A percentile compares a stretch with the other conserved stretches of the same genome.
Conservation (phyloP, 30 jellyfish, hydroid and myxozoan genomes). For the Aurelia sp. region DNA sequence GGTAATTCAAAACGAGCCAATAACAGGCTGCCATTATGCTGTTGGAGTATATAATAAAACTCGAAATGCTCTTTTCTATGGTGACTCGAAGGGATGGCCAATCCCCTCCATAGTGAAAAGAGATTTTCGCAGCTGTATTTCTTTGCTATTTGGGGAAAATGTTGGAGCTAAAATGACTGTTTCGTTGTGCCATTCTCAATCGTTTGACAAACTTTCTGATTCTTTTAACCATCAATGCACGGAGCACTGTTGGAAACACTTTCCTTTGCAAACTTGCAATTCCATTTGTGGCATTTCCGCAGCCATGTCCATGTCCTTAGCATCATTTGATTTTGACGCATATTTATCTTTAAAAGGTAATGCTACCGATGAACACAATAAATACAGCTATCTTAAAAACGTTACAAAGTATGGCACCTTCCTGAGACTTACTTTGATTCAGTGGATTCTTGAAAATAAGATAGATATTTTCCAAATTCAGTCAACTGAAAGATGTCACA, state of each 20-base stretch:
- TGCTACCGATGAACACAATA: neutral
- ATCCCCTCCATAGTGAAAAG: neutral
- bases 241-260: conserved; percentile 6
- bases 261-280: conserved; percentile 14
- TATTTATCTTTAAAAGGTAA: conserved; percentile 7
- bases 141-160: too few species aligned
- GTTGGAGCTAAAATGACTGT: too few species aligned
- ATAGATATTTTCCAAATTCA: neutral
- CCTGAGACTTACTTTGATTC: neutral
- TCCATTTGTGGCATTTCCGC: conserved; percentile 30
- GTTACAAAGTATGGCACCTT: neutral
- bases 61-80: neutral
- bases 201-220: neutral
- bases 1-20: neutral
- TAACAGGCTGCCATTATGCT: neutral
- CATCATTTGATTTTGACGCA: conserved; percentile 1
- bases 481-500: neutral
- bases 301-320: neutral
- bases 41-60: neutral
- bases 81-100: conserved; percentile 11
- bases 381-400: conserved; percentile 15
- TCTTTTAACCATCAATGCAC: conserved; percentile 8
- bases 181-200: too few species aligned
- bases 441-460: conserved; percentile 10
- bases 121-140: too few species aligned